Evolutionary conservation across 2,888 invertebrate species (phyloP).

Genomic region (Phaedon cochleariae): DNA sequence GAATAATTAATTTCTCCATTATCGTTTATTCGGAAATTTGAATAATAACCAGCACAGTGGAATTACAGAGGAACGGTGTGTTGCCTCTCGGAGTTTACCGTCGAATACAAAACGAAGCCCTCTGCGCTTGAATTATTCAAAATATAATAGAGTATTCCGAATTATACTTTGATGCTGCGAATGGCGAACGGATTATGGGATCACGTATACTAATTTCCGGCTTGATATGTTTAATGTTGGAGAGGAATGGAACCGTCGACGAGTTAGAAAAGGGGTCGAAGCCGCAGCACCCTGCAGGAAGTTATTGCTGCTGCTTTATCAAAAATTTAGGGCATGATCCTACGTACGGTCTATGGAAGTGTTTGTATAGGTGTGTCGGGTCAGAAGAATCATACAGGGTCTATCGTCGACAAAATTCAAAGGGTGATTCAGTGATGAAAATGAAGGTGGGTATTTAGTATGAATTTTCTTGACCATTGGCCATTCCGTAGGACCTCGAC

Average conservation of each 20-base stretch:
- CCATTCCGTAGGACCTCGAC: too few species aligned
- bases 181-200: constrained; percentile 44
- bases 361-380: too few species aligned
- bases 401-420: too few species aligned
- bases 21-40: constrained; percentile 33
- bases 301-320: constrained; percentile 29
- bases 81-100: constrained; percentile 28
- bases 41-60: constrained; percentile 34
- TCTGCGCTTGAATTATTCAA: constrained; percentile 38
- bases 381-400: too few species aligned
- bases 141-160: constrained; percentile 40
- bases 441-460: too few species aligned
- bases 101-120: constrained; percentile 20
- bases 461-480: too few species aligned
- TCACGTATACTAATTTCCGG: constrained; percentile 54
- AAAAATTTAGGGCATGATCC: constrained; percentile 27
- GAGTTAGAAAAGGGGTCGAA: constrained; percentile 16
- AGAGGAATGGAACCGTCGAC: constrained; percentile 28
- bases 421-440: too few species aligned
- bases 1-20: constrained; percentile 35
- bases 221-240: constrained; percentile 50
- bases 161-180: constrained; percentile 41
- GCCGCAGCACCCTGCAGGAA: constrained; percentile 25
- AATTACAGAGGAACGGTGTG: constrained; percentile 31
- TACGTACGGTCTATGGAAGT: constrained; percentile 17